A percentile compares a stretch with the other conserved stretches of the same genome.
These are phyloP conservation scores for Bubo scandiacus DNA, from an alignment of 2,113 vertebrate species.

Conservation along the genomic window DNA sequence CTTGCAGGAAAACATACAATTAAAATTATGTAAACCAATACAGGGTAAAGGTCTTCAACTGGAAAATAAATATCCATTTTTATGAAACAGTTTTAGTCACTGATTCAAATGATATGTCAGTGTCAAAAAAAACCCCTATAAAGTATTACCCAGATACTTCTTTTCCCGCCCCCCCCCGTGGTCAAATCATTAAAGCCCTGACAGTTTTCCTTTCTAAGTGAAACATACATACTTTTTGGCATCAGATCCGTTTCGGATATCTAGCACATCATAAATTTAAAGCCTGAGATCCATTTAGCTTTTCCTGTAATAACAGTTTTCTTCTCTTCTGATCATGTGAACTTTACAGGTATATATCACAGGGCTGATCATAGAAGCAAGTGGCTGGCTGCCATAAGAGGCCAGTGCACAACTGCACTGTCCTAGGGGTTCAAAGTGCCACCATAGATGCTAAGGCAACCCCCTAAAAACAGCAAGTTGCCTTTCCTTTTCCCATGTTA, in stretches of 20 bases:
- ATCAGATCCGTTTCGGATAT: not conserved
- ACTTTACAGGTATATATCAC: not conserved
- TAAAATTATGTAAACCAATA: not conserved
- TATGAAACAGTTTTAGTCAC: not conserved
- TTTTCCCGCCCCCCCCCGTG: accelerated
- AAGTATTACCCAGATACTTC: not conserved
- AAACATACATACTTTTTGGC: conserved; percentile 32
- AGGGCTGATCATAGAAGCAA: not conserved
- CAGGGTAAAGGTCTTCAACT: not conserved
- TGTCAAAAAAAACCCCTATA: not conserved
- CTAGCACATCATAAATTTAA: conserved; percentile 29
- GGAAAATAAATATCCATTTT: conserved; percentile 2
- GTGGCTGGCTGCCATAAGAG: not conserved
- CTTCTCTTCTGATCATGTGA: not conserved
- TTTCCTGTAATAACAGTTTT: conserved; percentile 9
- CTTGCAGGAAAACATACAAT: not conserved
- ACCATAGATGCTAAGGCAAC: not conserved
- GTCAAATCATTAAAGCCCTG: conserved; percentile 19
- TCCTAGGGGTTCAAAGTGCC: not conserved
- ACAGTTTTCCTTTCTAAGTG: not conserved
- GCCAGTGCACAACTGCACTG: not conserved
- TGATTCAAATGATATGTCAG: not conserved
- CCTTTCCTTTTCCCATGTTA: not conserved
- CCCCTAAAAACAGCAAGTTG: not conserved
- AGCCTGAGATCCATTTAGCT: conserved; percentile 11